Base-by-base conservation (phyloP, 2,888 invertebrate genomes). In the Amphiduros pacificus region DNA sequence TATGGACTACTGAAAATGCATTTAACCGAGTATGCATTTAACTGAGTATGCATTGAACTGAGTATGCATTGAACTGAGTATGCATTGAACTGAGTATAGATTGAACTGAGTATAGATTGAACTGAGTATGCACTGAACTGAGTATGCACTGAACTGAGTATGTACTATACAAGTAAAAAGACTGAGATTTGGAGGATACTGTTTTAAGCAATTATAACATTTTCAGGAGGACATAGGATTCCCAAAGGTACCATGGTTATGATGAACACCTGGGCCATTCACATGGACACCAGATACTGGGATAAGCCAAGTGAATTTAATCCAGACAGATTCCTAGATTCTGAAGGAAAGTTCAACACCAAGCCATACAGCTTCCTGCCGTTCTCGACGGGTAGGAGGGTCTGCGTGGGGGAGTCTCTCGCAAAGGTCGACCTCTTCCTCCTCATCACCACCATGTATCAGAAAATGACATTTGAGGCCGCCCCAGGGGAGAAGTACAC, bases 301-400 rank as follows among this genome's bases (percentile, higher is more conserved):
- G 65, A 69, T 11, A 64, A 74, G 27, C 72, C 72, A 0, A 61
- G 68, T 11, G 57, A 57, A 14, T 77, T 76, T 63, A 64, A 63
- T 24, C 77, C 77, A 2, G 71, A 74, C n/a, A 60, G 75, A 26
- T 77, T 67, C 61, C 61, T 77, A 2, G 70, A 72, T 20, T 68
- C 68, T 24, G 60, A 70, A 36, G 75, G 75, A 5, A 71, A 70
- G 29, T 57, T 75, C 54, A 69, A 61, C 5, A 65, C 73, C 0
- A 73, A 71, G 64, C 73, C 71, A 2, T 65, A 67, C 6, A 71
- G 67, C 48, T 76, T 72, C 72, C 65, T 75, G 28, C 77, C 77
- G 0, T 77, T 77, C 61, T 72, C 73, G 14, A 71, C 73, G 1
- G 77, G 76, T 5, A 64, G 71, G 14, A 62, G 77, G n/a, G 72